These are phyloP conservation scores for Sandelia bainsii DNA, from an alignment of 2,797 vertebrate genomes.

Conservation along the genomic window DNA sequence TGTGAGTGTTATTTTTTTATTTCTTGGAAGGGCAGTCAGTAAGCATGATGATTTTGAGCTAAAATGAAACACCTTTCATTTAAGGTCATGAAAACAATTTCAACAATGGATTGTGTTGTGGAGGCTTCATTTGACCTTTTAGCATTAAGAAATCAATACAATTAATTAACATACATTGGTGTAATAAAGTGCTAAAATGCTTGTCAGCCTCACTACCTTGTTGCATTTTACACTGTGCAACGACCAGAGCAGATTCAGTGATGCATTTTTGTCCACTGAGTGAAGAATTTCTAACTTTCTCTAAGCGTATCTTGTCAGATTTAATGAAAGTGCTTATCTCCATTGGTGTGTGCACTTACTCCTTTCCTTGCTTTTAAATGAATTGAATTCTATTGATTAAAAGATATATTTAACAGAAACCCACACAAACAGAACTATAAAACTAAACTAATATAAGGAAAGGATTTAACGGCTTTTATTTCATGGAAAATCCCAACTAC, in stretches of 20 bases:
- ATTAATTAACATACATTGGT: background rate
- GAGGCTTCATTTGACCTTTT: constrained; percentile 3
- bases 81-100: background rate
- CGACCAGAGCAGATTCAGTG: background rate
- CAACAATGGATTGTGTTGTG: background rate
- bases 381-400: background rate
- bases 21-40: background rate
- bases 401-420: background rate
- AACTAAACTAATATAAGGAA: background rate
- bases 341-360: no score
- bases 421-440: no score
- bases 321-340: no score
- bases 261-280: background rate
- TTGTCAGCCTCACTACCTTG: background rate
- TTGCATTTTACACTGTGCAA: background rate
- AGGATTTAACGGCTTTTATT: background rate
- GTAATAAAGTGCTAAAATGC: background rate
- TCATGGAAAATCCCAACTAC: background rate
- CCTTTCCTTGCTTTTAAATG: no score
- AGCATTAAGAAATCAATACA: background rate
- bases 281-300: background rate
- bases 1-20: constrained; percentile 31
- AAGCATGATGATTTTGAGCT: background rate
- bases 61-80: constrained; percentile 20
- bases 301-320: background rate